A percentile compares a stretch with the other conserved stretches of the same genome.
Evolutionary conservation across 1,140 invertebrate genomes (phyloP).

Genomic region (Ostrea edulis): DNA sequence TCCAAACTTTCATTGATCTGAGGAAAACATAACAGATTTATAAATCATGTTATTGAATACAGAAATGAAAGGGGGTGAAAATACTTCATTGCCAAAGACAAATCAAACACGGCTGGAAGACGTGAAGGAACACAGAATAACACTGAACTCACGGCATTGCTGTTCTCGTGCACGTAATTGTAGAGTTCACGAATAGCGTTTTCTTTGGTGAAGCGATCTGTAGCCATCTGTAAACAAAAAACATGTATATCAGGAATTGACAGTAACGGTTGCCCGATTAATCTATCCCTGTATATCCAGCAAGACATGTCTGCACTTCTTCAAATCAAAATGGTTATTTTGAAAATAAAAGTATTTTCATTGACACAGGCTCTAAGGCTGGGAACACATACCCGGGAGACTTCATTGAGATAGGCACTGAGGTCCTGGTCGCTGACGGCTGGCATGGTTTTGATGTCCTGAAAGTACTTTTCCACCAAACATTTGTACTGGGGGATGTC

Average conservation of each 20-base stretch:
- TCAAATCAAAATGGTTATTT: too few relatives aligned
- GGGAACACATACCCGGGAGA: constrained; percentile 89
- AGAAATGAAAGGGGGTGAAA: not conserved
- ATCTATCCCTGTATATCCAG: too few relatives aligned
- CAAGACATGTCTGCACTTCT: too few relatives aligned
- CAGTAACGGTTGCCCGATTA: too few relatives aligned
- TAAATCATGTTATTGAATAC: not conserved
- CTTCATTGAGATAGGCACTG: constrained; percentile 98
- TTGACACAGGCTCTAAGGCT: too few relatives aligned
- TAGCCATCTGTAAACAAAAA: constrained; percentile 69
- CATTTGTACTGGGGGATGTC: constrained; percentile 78
- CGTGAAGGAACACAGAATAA: not conserved
- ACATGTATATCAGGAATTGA: too few relatives aligned
- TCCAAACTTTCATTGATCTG: constrained; percentile 62
- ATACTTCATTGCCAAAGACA: not conserved
- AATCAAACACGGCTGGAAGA: not conserved
- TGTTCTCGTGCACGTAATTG: constrained; percentile 74
- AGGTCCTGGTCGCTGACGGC: constrained; percentile 99
- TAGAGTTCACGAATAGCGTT: constrained; percentile 75
- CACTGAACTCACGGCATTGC: constrained; percentile 69
- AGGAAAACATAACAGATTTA: not conserved
- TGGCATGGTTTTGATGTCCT: constrained; percentile 87
- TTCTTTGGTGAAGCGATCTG: constrained; percentile 72
- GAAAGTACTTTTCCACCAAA: constrained; percentile 81
- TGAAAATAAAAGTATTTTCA: too few relatives aligned